These are phyloP conservation scores for Philypnodon macrostomus DNA, from an alignment of 2,797 vertebrate genomes.

Conservation along the genomic window DNA sequence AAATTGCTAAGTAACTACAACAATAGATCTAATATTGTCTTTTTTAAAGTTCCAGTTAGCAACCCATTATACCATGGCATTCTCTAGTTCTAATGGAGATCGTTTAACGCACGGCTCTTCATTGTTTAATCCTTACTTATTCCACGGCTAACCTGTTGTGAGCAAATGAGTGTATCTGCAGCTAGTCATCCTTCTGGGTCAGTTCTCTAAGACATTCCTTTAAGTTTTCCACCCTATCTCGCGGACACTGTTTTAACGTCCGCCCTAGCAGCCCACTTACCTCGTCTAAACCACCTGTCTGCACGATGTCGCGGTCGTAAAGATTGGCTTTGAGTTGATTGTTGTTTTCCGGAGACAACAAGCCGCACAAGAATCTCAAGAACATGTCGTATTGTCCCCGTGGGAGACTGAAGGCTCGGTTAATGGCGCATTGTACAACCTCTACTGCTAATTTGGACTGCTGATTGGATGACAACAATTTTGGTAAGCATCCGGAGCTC, in stretches of 20 bases:
- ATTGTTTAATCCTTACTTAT: no score
- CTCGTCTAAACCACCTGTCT: slow-evolving; percentile 25
- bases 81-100: no score
- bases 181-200: slow-evolving; percentile 52
- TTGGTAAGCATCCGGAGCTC: neutral
- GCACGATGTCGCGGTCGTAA: slow-evolving; percentile 13
- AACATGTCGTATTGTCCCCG: slow-evolving; percentile 67
- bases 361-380: slow-evolving; percentile 73
- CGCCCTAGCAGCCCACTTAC: slow-evolving; percentile 42
- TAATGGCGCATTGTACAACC: slow-evolving; percentile 51
- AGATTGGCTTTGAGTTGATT: slow-evolving; percentile 40
- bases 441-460: slow-evolving; percentile 23
- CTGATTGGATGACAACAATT: slow-evolving; percentile 16
- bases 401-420: slow-evolving; percentile 13
- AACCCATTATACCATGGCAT: no score
- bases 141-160: no score
- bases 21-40: no score
- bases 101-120: no score
- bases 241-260: neutral
- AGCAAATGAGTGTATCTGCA: neutral
- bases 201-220: slow-evolving; percentile 66
- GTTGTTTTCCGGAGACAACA: slow-evolving; percentile 42
- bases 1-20: no score
- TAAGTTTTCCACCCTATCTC: slow-evolving; percentile 52
- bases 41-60: no score